Conservation (phyloP, 2,797 vertebrate genomes). For the Thalassophryne amazonica region DNA sequence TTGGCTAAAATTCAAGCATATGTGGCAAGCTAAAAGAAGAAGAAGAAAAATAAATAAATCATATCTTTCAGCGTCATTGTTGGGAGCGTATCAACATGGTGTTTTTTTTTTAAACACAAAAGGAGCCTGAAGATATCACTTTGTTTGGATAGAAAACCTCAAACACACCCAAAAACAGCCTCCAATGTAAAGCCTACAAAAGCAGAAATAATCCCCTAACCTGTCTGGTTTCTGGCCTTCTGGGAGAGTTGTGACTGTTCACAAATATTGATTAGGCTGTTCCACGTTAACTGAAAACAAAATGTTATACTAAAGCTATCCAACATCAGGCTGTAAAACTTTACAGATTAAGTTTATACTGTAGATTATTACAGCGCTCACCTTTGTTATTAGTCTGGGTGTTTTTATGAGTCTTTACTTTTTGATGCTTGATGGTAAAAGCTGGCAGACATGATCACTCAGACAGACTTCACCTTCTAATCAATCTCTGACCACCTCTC, state of each 20-base stretch:
- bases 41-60: too few relatives aligned
- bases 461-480: not conserved
- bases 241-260: not conserved
- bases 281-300: not conserved
- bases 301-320: too few relatives aligned
- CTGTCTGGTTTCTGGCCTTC: not conserved
- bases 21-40: too few relatives aligned
- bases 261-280: conserved; percentile 7
- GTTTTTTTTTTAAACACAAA: not conserved
- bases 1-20: too few relatives aligned
- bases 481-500: too few relatives aligned
- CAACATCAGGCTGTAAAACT: not conserved
- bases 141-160: conserved; percentile 2
- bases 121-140: not conserved
- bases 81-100: not conserved
- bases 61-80: not conserved
- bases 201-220: not conserved
- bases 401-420: conserved; percentile 3
- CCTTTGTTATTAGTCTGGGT: conserved; percentile 24
- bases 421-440: not conserved
- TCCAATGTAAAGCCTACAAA: conserved; percentile 7
- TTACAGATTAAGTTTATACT: not conserved
- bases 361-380: conserved; percentile 41
- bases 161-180: not conserved
- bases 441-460: conserved; percentile 12